Percentiles rank a stretch among this genome's conserved stretches.
Evolutionary conservation across 2,888 invertebrate genomes (phyloP).

Genomic region (Pseudolycoriella hygida): DNA sequence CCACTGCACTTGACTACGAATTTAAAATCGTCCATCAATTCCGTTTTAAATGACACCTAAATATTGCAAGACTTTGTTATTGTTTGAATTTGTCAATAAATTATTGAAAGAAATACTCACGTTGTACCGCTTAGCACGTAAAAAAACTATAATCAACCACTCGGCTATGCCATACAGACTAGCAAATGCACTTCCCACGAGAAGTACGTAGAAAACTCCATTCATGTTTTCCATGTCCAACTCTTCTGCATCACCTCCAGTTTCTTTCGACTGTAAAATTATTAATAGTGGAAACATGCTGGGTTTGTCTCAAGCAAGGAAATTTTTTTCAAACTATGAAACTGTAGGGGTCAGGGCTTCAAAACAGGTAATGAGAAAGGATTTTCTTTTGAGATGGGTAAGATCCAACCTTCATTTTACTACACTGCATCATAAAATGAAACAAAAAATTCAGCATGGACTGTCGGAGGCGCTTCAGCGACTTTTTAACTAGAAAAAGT

Average conservation of each 20-base stretch:
- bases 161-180: conserved; percentile 23
- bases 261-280: conserved; percentile 15
- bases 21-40: conserved; percentile 48
- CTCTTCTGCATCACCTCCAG: conserved; percentile 27
- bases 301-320: too few species aligned
- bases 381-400: too few species aligned
- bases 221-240: conserved; percentile 46
- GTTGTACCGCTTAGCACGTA: too few species aligned
- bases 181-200: conserved; percentile 30
- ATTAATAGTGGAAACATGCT: not conserved
- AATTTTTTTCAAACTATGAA: too few species aligned
- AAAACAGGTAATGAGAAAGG: too few species aligned
- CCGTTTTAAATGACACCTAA: conserved; percentile 44
- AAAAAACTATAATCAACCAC: conserved; percentile 20
- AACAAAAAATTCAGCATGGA: too few species aligned
- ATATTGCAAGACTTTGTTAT: not conserved
- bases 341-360: too few species aligned
- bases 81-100: not conserved
- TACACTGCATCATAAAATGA: too few species aligned
- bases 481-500: too few species aligned
- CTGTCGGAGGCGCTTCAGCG: too few species aligned
- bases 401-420: too few species aligned
- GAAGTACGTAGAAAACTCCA: conserved; percentile 42
- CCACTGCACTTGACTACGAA: conserved; percentile 54
- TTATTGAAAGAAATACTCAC: not conserved